phyloP scores from a whole-genome alignment of 2,888 invertebrate species.

The Coenonympha arcania region DNA sequence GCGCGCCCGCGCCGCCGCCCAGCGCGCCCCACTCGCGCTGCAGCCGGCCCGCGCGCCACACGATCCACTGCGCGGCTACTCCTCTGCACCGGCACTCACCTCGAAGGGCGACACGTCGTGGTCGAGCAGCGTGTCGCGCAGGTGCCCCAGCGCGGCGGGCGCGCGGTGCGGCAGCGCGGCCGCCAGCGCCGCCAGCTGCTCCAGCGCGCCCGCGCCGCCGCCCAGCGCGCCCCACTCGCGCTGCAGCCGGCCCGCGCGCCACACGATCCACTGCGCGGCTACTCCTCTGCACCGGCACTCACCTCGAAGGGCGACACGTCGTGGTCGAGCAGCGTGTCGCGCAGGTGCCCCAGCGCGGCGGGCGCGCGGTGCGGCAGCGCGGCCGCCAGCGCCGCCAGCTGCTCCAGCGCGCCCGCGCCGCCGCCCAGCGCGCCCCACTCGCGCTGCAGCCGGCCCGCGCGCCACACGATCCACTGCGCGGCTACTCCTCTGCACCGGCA shows the following conservation, averaged over 20 bases:
- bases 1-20: constrained; percentile 77
- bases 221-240: constrained; percentile 79
- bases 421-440: constrained; percentile 78
- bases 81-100: constrained; percentile 50
- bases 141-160: constrained; percentile 81
- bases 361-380: constrained; percentile 76
- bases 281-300: too few relatives aligned
- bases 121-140: constrained; percentile 88
- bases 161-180: constrained; percentile 77
- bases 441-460: constrained; percentile 80
- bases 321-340: constrained; percentile 90
- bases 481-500: too few relatives aligned
- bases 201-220: constrained; percentile 78
- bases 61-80: too few relatives aligned
- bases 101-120: constrained; percentile 99
- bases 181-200: constrained; percentile 86
- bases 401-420: constrained; percentile 80
- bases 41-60: constrained; percentile 84
- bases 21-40: constrained; percentile 78
- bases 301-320: constrained; percentile 98
- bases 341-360: constrained; percentile 83
- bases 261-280: too few relatives aligned
- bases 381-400: constrained; percentile 85
- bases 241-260: constrained; percentile 82
- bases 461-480: too few relatives aligned